Base-by-base conservation (phyloP, 1,140 invertebrate species). In the Drosophila rufa region DNA sequence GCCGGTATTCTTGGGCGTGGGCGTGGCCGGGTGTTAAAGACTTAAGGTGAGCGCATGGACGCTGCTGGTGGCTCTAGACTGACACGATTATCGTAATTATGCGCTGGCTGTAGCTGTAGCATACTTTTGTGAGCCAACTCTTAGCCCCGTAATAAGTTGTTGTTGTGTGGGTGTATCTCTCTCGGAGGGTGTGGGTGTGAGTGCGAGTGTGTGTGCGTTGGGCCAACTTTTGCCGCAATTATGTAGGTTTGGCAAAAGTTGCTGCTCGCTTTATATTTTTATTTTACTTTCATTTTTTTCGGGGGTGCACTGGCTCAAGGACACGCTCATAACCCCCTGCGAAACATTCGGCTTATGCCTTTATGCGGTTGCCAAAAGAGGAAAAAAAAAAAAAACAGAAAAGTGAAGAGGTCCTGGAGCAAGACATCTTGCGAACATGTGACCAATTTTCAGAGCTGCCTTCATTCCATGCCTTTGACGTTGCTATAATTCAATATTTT, bases 71-170 rank as follows among this genome's bases (percentile, higher is more conserved):
- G 60, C 71, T 59, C 46, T 62, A 84, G 83, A 87, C 83, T 85
- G 85, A 90, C 86, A 82, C 85, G 85, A 90, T 90, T 90, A 90
- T 90, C 86, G 85, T 90, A 90, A 90, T 90, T 90, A 90, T 90
- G 85, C 85, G 85, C 75, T 79, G 84, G 79, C 77, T 80, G 84
- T 80, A 59, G 82, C 61, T 59, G 79, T 84, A 87, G 85, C 81
- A 84, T 84, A 87, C 85, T 90, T 87, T 90, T 87, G 47, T 89
- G 85, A 71, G 80, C 66, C 58, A 78, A 80, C 75, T 75, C 64
- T 62, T 79, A 69, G 76, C 80, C 75, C 36, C 68, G 45, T 76
- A 71, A 53, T 70, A 45, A 59, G 57, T 56, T 48, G 57, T 62
- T 59, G 50, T 66, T 56, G 62, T 68, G 60, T 60, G 48, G 22